Base-by-base conservation (phyloP, 2,888 invertebrate genomes). In the Mamestra brassicae region DNA sequence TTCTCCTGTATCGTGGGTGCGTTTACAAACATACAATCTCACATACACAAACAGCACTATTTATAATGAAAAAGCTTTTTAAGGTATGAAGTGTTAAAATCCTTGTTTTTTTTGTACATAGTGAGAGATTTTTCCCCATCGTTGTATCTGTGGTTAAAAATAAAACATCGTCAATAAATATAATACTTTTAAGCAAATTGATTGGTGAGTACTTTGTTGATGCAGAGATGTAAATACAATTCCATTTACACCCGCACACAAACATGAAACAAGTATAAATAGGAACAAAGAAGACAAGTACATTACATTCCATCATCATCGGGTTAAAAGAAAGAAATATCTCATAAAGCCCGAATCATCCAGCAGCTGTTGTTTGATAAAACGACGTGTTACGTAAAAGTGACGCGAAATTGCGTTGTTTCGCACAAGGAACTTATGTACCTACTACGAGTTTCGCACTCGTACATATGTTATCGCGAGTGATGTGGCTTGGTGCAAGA, bases 331-430 rank as follows among this genome's bases (percentile, higher is more conserved):
- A 85, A 88, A 85, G 85, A 89, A 88, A 90, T 89, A 89, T 90
- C 87, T 90, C 90, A 89, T 92, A 91, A 90, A 90, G 87, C 73
- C 81, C 74, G 84, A 89, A 88, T 88, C 89, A 89, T 86, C 86
- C 83, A 86, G 82, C 87, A 86, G 81, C 89, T 90, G 89, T 88
- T 88, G 88, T 89, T 90, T 91, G 90, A 91, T 90, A 91, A 90
- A 91, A 90, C 89, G 89, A 88, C 88, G 88, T 91, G 90, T 89
- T 89, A 89, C 89, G 88, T 89, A 91, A 91, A 88, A 92, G 90
- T 91, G 91, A 92, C 90, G 90, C 83, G 87, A 92, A 92, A 93
- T 93, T 93, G 91, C 92, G 91, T 91, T 93, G 93, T 92, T 92
- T 91, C 89, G 88, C 85, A 80, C 88, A 90, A 89, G 87, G 89